phyloP scores from a whole-genome alignment of 2,113 vertebrate species.

The Aramus guarauna region DNA sequence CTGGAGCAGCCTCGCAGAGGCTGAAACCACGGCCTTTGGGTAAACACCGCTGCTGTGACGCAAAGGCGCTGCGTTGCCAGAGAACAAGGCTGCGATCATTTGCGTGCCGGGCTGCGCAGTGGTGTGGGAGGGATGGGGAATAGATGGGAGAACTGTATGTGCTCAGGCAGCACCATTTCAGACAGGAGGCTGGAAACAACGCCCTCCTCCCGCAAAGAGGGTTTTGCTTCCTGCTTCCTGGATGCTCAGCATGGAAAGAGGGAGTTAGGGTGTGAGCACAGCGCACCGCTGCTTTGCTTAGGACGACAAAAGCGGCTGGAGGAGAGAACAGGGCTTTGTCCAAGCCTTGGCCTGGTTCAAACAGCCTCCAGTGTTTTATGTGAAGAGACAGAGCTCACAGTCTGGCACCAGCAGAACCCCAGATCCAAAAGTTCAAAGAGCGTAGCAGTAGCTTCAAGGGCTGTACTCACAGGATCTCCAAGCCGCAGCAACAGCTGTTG shows the following conservation, averaged over 20 bases:
- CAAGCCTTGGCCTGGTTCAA: background rate
- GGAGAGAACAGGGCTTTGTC: background rate
- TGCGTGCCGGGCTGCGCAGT: rapidly evolving
- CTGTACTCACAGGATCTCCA: conserved; percentile 81
- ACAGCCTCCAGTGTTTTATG: background rate
- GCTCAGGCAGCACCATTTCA: background rate
- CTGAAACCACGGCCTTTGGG: background rate
- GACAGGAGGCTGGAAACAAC: background rate
- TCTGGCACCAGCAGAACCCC: background rate
- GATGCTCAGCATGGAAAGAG: background rate
- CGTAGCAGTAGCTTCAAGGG: rapidly evolving
- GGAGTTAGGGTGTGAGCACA: background rate
- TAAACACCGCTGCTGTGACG: background rate
- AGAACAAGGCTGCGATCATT: background rate
- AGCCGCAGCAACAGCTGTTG: conserved; percentile 86
- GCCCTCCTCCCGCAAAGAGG: background rate
- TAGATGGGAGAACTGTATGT: background rate
- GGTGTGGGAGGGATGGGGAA: background rate
- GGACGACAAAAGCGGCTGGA: background rate
- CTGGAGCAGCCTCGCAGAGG: background rate
- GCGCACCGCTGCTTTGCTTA: background rate
- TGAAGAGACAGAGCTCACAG: background rate
- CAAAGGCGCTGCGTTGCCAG: background rate
- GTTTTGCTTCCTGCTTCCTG: background rate
- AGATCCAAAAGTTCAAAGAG: background rate